Conservation (phyloP, 2,888 invertebrate genomes). For the Chrysodeixis includens region DNA sequence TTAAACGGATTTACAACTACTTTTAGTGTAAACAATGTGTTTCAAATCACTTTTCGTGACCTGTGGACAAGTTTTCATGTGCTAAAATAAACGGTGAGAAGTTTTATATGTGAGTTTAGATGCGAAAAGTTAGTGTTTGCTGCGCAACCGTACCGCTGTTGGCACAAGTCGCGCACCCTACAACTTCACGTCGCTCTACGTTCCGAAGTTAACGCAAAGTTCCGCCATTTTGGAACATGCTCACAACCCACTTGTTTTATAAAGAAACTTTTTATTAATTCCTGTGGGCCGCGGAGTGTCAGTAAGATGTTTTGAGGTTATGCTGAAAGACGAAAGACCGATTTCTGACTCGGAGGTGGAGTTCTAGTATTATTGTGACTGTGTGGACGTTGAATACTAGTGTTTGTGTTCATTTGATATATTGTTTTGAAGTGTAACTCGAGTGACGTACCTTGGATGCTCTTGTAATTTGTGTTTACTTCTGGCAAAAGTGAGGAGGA, state of each 20-base stretch:
- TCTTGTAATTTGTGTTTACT: slow-evolving; percentile 87
- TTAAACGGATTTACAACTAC: slow-evolving; percentile 70
- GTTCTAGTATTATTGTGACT: slow-evolving; percentile 72
- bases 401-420: slow-evolving; percentile 80
- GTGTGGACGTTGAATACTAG: slow-evolving; percentile 65
- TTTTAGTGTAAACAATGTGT: slow-evolving; percentile 60
- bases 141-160: slow-evolving; percentile 78
- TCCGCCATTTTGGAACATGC: slow-evolving; percentile 90
- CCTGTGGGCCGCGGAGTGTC: slow-evolving; percentile 89
- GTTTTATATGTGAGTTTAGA: slow-evolving; percentile 77
- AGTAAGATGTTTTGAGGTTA: slow-evolving; percentile 90
- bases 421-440: slow-evolving; percentile 87
- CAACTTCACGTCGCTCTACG: slow-evolving; percentile 89
- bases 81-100: slow-evolving; percentile 70
- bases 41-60: slow-evolving; percentile 68
- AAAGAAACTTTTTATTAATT: slow-evolving; percentile 90
- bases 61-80: slow-evolving; percentile 66
- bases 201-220: slow-evolving; percentile 90
- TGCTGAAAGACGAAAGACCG: slow-evolving; percentile 82
- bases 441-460: slow-evolving; percentile 82
- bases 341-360: slow-evolving; percentile 76
- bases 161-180: slow-evolving; percentile 84
- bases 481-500: slow-evolving; percentile 78
- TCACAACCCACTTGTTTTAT: slow-evolving; percentile 90
- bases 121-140: slow-evolving; percentile 84